Conservation (phyloP, 2,797 vertebrate species). For the Crenichthys baileyi region DNA sequence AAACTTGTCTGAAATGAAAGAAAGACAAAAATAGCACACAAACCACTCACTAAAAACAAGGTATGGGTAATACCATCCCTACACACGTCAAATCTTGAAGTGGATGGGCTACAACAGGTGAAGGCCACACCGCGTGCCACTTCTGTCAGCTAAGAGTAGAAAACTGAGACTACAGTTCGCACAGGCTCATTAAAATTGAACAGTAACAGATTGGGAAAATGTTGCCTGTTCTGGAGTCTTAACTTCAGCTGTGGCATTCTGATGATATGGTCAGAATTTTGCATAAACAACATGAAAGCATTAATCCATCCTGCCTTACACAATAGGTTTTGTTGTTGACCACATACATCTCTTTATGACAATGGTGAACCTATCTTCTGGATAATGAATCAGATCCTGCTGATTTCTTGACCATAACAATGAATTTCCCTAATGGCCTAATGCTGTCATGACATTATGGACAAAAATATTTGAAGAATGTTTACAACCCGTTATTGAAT, state of each 20-base stretch:
- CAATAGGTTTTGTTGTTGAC: not conserved
- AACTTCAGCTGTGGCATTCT: no score
- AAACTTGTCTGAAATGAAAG: not conserved
- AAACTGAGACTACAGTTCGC: no score
- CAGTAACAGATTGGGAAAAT: no score
- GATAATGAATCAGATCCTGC: not conserved
- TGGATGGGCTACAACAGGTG: not conserved
- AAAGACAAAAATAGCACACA: not conserved
- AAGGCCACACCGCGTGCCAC: not conserved
- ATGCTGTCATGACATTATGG: not conserved
- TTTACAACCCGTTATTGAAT: not conserved
- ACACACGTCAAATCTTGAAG: not conserved
- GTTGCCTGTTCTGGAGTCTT: no score
- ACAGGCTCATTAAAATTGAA: no score
- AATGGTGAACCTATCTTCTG: not conserved
- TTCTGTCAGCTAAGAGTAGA: not conserved
- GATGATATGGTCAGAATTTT: no score
- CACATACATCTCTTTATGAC: not conserved
- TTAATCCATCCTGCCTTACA: not conserved
- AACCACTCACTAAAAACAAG: not conserved
- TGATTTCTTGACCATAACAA: not conserved
- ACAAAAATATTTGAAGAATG: not conserved
- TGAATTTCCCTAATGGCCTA: not conserved
- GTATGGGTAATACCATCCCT: not conserved
- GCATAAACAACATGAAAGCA: not conserved